Evolutionary conservation across 2,113 vertebrate genomes (phyloP), one percentile per base, ranked within the genome.

Genomic region (Engraulis encrasicolus): DNA sequence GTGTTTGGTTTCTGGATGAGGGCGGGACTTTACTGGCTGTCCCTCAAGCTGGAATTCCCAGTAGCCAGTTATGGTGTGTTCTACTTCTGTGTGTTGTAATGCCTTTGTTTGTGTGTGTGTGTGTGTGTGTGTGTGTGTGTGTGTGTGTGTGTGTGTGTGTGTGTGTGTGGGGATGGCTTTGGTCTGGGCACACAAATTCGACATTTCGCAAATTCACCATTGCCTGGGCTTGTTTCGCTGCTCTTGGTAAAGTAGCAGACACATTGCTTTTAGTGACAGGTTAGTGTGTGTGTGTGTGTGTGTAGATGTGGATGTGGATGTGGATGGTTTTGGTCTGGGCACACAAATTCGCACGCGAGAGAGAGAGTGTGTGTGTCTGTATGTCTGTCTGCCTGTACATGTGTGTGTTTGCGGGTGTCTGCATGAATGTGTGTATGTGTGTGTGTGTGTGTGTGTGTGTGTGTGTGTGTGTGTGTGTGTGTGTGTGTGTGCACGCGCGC

Each of bases 1-100:
- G 96, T 1, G 92, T 99, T 71, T 98, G 97, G 97, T 99, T 98
- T 89, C 95, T 99, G 90, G 98, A 99, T 92, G 97, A 97, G 88
- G 98, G 98, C 84, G 98, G 98, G 6, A 96, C 97, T 61, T 93
- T 99, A 81, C 95, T 99, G 86, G 98, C 98, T 12, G 95, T 99
- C 92, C 95, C 96, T 79, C 97, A 96, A 71, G 96, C 96, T 0
- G 92, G 95, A 37, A 93, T 95, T 78, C 97, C 97, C 20, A 95
- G 98, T 86, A 94, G 93, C 49, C 96, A 98, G 87, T 90, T 99
- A 90, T 98, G 97, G 98, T 99, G 96, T 95, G 36, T 58, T 58
- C 50, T 66, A 6, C 37, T 58, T 17, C 23, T 17, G 12, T 80
- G 48, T 50, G 48, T 50, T n/a, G n/a, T n/a, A n/a, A 48, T 80